phyloP scores from a whole-genome alignment of 1,140 invertebrate genomes.

The Lordiphosa clarofinis region DNA sequence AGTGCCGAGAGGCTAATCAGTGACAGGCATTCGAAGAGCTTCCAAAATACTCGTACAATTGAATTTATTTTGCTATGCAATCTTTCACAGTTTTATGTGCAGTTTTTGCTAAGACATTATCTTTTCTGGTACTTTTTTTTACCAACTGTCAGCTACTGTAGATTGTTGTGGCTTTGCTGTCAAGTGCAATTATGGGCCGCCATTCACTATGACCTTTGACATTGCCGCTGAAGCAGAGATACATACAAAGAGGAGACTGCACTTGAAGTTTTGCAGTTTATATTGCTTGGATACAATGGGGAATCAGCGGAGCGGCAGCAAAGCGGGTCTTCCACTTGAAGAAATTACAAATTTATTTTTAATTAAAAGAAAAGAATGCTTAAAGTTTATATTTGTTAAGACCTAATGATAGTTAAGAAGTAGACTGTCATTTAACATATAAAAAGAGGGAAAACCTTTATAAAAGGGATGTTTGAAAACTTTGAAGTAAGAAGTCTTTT shows the following conservation, averaged over 20 bases:
- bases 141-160: constrained; percentile 1
- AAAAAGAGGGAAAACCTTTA: no score
- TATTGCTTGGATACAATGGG: constrained; percentile 5
- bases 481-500: no score
- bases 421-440: no score
- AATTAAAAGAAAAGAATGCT: no score
- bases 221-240: constrained; percentile 5
- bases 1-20: constrained; percentile 11
- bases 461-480: no score
- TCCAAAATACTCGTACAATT: constrained; percentile 1
- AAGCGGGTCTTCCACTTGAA: no score
- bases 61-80: constrained; percentile 12
- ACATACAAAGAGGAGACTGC: neutral
- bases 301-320: neutral
- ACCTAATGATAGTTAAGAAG: no score
- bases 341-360: no score
- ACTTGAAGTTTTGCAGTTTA: constrained; percentile 5
- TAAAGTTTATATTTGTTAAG: no score
- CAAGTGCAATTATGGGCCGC: constrained; percentile 15
- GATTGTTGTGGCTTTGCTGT: constrained; percentile 10
- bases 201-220: constrained; percentile 12
- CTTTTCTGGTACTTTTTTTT: constrained; percentile 4
- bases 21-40: constrained; percentile 3
- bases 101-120: constrained; percentile 9
- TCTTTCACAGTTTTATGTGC: constrained; percentile 11